Conservation (phyloP, 1,140 invertebrate species). For the Bombyx mandarina region DNA sequence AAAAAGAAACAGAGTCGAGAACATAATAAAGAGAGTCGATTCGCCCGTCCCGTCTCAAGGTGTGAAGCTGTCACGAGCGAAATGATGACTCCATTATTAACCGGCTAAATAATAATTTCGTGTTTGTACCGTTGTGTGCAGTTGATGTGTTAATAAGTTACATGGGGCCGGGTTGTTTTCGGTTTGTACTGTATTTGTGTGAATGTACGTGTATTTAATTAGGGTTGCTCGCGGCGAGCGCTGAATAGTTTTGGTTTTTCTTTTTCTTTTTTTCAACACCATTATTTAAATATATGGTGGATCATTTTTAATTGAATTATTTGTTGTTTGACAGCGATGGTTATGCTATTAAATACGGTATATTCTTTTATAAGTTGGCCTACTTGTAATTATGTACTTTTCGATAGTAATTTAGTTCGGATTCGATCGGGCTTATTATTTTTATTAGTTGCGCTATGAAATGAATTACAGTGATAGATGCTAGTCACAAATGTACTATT, state of each 20-base stretch:
- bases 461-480: no score
- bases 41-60: slow-evolving; percentile 40
- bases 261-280: neutral
- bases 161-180: slow-evolving; percentile 16
- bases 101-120: slow-evolving; percentile 40
- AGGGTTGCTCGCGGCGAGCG: slow-evolving; percentile 9
- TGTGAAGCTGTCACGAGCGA: slow-evolving; percentile 60
- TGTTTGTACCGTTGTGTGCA: slow-evolving; percentile 20
- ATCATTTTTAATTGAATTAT: no score
- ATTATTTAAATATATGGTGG: slow-evolving; percentile 4
- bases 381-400: no score
- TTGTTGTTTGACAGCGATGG: no score
- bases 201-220: slow-evolving; percentile 16
- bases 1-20: slow-evolving; percentile 17
- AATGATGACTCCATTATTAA: slow-evolving; percentile 65
- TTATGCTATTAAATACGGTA: no score
- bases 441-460: no score
- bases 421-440: no score
- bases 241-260: slow-evolving; percentile 1
- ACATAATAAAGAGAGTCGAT: slow-evolving; percentile 53
- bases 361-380: no score
- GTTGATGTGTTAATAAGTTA: slow-evolving; percentile 35
- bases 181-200: slow-evolving; percentile 4
- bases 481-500: no score
- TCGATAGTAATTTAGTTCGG: no score